phyloP scores from a whole-genome alignment of 2,113 vertebrate genomes.

The Vulpes lagopus region DNA sequence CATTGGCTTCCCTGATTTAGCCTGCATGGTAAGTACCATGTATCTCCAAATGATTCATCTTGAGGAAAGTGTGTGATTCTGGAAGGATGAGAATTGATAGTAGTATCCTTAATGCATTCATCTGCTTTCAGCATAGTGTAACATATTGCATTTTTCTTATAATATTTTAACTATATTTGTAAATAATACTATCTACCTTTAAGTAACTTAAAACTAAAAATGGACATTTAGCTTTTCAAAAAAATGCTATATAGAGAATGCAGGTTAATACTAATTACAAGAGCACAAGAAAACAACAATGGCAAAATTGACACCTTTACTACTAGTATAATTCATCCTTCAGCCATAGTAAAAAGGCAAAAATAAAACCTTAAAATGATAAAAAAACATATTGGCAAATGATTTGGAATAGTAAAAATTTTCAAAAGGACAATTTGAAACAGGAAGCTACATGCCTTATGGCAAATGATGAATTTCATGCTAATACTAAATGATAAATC shows the following conservation, averaged over 20 bases:
- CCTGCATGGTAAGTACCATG: neutral
- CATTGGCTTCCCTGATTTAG: neutral
- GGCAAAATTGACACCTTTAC: no score
- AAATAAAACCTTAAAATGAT: neutral
- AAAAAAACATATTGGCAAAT: neutral
- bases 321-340: neutral
- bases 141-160: neutral
- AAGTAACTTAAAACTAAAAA: conserved; percentile 13
- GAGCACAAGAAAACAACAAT: neutral
- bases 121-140: neutral
- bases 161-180: neutral
- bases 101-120: neutral
- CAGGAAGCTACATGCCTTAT: neutral
- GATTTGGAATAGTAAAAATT: neutral
- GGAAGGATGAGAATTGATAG: neutral
- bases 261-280: neutral
- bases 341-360: neutral
- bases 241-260: neutral
- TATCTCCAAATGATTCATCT: neutral
- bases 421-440: neutral
- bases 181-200: neutral
- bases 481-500: neutral
- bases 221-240: neutral
- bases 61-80: neutral
- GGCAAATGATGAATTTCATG: neutral